These are phyloP conservation scores for Pegoplata infirma DNA, from an alignment of 2,888 invertebrate genomes.

Conservation along the genomic window DNA sequence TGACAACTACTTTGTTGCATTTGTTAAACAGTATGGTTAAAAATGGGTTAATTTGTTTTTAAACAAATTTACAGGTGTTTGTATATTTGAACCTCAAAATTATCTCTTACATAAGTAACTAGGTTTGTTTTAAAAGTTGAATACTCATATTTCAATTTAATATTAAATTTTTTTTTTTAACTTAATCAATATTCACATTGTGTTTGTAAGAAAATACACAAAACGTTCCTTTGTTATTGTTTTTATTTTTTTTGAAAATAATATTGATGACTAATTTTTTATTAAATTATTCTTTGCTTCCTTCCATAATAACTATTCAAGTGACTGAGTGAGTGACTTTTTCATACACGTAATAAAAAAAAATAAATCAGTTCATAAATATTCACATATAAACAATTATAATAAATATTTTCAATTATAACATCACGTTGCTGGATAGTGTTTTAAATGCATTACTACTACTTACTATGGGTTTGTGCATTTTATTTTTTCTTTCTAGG, in stretches of 20 bases:
- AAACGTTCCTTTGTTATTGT: neutral
- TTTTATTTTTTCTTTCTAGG: neutral
- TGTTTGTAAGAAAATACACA: neutral
- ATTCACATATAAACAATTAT: neutral
- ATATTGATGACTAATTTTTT: neutral
- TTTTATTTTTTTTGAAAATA: neutral
- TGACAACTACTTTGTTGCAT: no score
- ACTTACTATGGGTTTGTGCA: no score
- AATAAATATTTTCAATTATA: slow-evolving; percentile 12
- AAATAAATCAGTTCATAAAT: neutral
- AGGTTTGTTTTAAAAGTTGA: neutral
- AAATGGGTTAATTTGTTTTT: neutral
- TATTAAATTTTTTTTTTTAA: neutral
- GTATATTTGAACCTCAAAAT: neutral
- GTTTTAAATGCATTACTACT: neutral
- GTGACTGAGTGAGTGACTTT: neutral
- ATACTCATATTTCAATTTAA: neutral
- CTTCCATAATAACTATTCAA: neutral
- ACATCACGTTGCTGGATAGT: slow-evolving; percentile 29
- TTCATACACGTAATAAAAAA: neutral
- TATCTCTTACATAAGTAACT: neutral
- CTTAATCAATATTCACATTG: neutral
- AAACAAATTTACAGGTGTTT: neutral
- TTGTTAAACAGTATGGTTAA: no score
- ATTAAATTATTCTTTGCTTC: neutral